Percentiles rank a stretch among this genome's conserved stretches.
Evolutionary conservation across 1,140 invertebrate species (phyloP).

Genomic region (Drosophila burlai): DNA sequence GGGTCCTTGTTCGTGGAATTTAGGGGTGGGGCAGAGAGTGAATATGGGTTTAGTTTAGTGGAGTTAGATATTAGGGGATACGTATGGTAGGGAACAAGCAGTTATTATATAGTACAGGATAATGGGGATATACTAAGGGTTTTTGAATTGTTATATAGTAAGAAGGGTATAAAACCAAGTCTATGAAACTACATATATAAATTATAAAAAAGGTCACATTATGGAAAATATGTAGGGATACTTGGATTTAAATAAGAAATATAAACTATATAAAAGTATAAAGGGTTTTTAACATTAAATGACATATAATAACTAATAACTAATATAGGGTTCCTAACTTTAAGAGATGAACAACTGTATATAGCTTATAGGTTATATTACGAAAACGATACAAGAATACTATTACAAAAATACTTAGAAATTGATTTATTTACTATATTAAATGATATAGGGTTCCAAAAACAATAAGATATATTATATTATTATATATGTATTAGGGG

Average conservation of each 20-base stretch:
- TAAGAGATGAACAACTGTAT: no score
- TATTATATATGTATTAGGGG: background rate
- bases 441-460: background rate
- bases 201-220: background rate
- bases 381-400: no score
- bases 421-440: background rate
- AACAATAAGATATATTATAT: no score
- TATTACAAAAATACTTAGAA: background rate
- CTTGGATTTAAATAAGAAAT: background rate
- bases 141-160: background rate
- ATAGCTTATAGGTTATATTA: no score
- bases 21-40: constrained; percentile 6
- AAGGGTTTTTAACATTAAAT: no score
- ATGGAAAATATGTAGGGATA: background rate
- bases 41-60: constrained; percentile 8
- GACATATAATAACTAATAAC: no score
- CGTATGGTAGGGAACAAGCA: background rate
- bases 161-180: no score
- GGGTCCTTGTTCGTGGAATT: background rate
- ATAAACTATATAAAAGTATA: no score
- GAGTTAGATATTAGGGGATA: background rate
- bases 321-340: no score
- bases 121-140: background rate
- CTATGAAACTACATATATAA: no score
- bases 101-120: background rate